A percentile compares a stretch with the other conserved stretches of the same genome.
Conservation (phyloP, 2,888 invertebrate genomes). For the Lepeophtheirus nordmannii region DNA sequence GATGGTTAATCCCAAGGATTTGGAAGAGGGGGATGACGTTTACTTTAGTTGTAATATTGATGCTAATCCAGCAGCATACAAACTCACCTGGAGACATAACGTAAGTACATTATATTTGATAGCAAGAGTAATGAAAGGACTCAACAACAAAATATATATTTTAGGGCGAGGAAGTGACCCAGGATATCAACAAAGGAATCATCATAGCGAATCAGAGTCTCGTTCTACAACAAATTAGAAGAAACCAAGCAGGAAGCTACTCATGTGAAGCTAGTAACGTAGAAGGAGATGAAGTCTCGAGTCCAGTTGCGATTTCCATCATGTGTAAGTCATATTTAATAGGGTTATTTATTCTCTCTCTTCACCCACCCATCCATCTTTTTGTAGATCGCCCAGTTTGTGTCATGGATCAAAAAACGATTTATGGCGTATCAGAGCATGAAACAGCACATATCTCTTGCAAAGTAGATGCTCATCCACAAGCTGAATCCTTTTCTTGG, state of each 20-base stretch:
- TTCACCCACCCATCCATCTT: not conserved
- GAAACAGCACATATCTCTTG: conserved; percentile 53
- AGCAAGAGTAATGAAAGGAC: not conserved
- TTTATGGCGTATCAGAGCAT: conserved; percentile 54
- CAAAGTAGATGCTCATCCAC: conserved; percentile 57
- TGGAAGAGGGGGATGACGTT: conserved; percentile 57
- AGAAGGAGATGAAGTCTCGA: conserved; percentile 29
- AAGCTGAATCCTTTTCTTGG: conserved; percentile 62
- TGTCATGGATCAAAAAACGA: conserved; percentile 48
- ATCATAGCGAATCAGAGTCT: conserved; percentile 31
- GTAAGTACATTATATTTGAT: conserved; percentile 43
- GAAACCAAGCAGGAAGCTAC: conserved; percentile 30
- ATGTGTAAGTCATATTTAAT: conserved; percentile 9
- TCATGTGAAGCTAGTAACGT: conserved; percentile 30
- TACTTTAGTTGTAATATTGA: conserved; percentile 60
- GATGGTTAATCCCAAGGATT: conserved; percentile 30
- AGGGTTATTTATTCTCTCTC: no score
- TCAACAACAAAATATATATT: not conserved
- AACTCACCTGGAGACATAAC: conserved; percentile 63
- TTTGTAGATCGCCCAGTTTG: conserved; percentile 53
- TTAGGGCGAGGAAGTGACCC: conserved; percentile 28
- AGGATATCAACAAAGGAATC: conserved; percentile 29
- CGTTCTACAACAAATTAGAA: conserved; percentile 30
- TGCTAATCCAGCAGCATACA: conserved; percentile 56
- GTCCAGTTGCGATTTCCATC: conserved; percentile 13